Conservation (phyloP, 2,888 invertebrate species). For the Incurvaria masculella region DNA sequence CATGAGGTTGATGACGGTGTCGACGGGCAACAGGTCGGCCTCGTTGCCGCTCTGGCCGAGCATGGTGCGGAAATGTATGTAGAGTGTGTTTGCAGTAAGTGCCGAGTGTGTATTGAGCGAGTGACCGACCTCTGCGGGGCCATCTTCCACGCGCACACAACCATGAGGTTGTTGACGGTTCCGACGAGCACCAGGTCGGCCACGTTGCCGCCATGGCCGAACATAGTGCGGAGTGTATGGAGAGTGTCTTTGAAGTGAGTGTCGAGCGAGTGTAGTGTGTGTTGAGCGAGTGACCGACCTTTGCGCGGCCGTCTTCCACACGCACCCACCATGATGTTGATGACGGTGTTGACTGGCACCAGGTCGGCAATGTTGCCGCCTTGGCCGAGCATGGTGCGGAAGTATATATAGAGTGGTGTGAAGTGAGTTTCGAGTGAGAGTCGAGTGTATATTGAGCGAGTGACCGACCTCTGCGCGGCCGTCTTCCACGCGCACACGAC, state of each 20-base stretch:
- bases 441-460: too few relatives aligned
- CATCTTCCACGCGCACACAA: conserved; percentile 88
- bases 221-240: conserved; percentile 87
- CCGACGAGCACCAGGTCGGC: conserved; percentile 90
- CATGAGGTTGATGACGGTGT: conserved; percentile 92
- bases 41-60: conserved; percentile 75
- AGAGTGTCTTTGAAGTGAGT: too few relatives aligned
- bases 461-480: conserved; percentile 34
- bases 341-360: conserved; percentile 88
- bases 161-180: conserved; percentile 91
- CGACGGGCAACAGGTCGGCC: conserved; percentile 86
- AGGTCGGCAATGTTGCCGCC: conserved; percentile 78
- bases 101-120: too few relatives aligned
- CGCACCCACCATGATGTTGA: conserved; percentile 90
- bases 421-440: too few relatives aligned
- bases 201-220: conserved; percentile 74
- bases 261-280: too few relatives aligned
- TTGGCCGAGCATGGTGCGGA: conserved; percentile 85
- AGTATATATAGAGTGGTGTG: too few relatives aligned
- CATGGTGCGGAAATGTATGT: conserved; percentile 88
- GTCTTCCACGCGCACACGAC: conserved; percentile 90
- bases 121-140: conserved; percentile 35
- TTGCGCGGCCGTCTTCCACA: conserved; percentile 72
- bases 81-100: too few relatives aligned
- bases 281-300: too few relatives aligned